A percentile compares a stretch with the other conserved stretches of the same genome.
Conservation (phyloP, 1,140 invertebrate species). For the Polypedilum vanderplanki region DNA sequence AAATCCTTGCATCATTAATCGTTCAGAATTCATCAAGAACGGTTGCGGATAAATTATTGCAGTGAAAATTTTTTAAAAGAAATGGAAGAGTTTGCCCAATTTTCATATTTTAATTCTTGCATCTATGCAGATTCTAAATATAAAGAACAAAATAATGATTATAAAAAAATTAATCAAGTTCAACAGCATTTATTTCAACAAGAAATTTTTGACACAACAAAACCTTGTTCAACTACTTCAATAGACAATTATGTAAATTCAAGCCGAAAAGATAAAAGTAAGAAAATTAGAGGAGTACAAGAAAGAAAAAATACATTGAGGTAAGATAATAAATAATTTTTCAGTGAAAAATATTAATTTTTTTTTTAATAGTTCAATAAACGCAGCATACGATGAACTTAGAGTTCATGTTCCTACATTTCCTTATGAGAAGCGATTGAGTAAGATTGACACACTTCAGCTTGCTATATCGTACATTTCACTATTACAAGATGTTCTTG, state of each 20-base stretch:
- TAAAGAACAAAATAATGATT: constrained; percentile 33
- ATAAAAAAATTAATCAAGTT: constrained; percentile 39
- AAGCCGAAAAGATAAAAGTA: no score
- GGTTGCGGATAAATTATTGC: not conserved
- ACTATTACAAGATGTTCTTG: constrained; percentile 80
- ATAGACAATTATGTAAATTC: no score
- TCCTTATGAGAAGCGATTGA: constrained; percentile 94
- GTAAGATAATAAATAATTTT: no score
- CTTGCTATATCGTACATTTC: constrained; percentile 97
- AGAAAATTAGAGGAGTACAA: no score
- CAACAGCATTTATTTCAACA: constrained; percentile 43
- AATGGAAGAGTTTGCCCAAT: constrained; percentile 41
- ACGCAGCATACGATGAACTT: constrained; percentile 95
- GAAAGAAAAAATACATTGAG: no score
- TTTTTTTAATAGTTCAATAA: constrained; percentile 80
- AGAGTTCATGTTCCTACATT: constrained; percentile 95
- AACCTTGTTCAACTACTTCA: not conserved
- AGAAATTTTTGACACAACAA: constrained; percentile 29
- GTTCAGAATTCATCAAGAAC: not conserved
- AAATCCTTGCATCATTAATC: not conserved
- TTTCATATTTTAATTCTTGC: constrained; percentile 43
- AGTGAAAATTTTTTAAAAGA: not conserved
- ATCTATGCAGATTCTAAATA: constrained; percentile 41
- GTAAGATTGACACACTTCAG: constrained; percentile 94
- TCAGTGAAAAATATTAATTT: no score